phyloP scores from a whole-genome alignment of 2,113 vertebrate species.

The Leuciscus idus region DNA sequence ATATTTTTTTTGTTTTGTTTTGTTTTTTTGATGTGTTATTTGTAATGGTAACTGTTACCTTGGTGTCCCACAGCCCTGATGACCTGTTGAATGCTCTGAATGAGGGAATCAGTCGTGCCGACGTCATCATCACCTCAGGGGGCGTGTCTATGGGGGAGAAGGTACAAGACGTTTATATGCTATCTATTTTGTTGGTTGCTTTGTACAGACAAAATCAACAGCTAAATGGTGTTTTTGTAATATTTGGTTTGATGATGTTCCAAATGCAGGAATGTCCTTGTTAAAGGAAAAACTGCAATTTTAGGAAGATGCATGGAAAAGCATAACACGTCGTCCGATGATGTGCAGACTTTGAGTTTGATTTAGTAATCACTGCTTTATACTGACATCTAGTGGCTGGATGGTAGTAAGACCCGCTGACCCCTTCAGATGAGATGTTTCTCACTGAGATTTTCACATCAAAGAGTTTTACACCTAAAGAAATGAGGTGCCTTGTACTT shows the following conservation, averaged over 20 bases:
- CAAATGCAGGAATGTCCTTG: too few relatives aligned
- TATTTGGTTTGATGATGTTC: neutral
- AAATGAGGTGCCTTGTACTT: neutral
- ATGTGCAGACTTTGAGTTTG: neutral
- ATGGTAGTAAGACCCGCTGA: neutral
- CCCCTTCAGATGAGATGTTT: too few relatives aligned
- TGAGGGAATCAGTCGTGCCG: slow-evolving; percentile 98
- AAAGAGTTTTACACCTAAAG: neutral
- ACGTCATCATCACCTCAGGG: slow-evolving; percentile 99
- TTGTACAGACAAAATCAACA: neutral
- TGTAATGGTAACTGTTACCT: slow-evolving; percentile 25
- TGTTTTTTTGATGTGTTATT: neutral
- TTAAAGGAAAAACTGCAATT: neutral
- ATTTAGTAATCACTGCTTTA: slow-evolving; percentile 42
- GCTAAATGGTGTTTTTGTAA: too few relatives aligned
- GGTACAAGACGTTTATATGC: slow-evolving; percentile 73
- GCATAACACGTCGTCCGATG: neutral
- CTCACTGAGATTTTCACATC: neutral
- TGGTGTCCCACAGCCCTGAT: slow-evolving; percentile 86
- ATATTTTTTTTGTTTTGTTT: too few relatives aligned
- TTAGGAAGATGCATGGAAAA: neutral
- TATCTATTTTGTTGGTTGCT: neutral
- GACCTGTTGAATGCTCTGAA: slow-evolving; percentile 99
- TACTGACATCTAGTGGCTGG: slow-evolving; percentile 69
- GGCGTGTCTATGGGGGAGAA: slow-evolving; percentile 99